Percentiles rank a stretch among this genome's conserved stretches.
These are phyloP conservation scores for Micrasema longulum DNA, from an alignment of 1,140 invertebrate genomes.

Conservation along the genomic window DNA sequence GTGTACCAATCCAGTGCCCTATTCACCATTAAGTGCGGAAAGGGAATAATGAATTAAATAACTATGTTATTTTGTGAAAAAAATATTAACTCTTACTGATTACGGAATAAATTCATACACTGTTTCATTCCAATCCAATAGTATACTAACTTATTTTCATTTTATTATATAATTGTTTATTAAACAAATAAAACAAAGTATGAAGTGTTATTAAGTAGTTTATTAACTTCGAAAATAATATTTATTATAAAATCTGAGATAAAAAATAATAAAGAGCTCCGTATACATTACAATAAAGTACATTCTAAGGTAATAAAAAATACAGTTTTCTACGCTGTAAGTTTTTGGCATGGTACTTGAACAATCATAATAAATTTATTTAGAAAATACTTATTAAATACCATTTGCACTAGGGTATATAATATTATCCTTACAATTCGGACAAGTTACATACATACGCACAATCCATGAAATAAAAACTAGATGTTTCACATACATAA, in stretches of 20 bases:
- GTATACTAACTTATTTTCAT: neutral
- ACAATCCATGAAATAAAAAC: too few species aligned
- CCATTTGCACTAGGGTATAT: slow-evolving; percentile 7
- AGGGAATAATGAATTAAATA: too few species aligned
- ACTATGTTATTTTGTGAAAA: too few species aligned
- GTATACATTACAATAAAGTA: slow-evolving; percentile 7
- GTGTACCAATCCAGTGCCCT: too few species aligned
- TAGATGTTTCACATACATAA: too few species aligned
- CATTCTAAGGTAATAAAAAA: slow-evolving; percentile 22
- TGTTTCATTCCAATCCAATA: too few species aligned
- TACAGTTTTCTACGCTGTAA: slow-evolving; percentile 24
- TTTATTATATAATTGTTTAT: neutral
- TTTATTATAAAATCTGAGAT: slow-evolving; percentile 28
- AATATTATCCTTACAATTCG: too few species aligned
- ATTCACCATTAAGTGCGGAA: too few species aligned
- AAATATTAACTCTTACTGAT: too few species aligned
- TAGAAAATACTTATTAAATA: slow-evolving; percentile 18
- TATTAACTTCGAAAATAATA: slow-evolving; percentile 17
- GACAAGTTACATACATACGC: too few species aligned
- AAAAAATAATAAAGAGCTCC: slow-evolving; percentile 16
- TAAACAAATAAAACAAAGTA: neutral
- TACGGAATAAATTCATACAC: too few species aligned
- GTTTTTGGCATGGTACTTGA: slow-evolving; percentile 25
- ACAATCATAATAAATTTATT: slow-evolving; percentile 20
- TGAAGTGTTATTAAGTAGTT: neutral